Base-by-base conservation (phyloP, 1,140 invertebrate species). In the Eupristina koningsbergeri region DNA sequence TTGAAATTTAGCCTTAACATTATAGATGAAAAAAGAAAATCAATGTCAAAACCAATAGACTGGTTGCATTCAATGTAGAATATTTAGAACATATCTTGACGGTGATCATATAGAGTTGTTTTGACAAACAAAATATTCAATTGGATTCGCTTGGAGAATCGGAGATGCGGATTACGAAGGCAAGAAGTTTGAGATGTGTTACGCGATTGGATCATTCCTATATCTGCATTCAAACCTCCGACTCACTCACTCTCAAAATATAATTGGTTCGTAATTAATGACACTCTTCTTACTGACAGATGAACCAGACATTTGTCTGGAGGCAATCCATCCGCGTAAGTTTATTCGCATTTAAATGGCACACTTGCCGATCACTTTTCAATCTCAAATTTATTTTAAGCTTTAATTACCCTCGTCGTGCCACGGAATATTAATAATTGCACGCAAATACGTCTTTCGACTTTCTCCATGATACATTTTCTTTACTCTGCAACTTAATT, bases 201-300 rank as follows among this genome's bases (percentile, higher is more conserved):
- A 80, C 77, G 63, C 77, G 77, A 80, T 80, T 67, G 36, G 26
- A 17, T 31, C 15, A 13, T 63, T 11, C 78, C 45, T 47, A n/a
- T 39, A 47, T 34, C 45, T 29, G 69, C 67, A n/a, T n/a, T 47
- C 39, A 63, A 29, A 75, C 13, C 69, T 50, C 22, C 39, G 31
- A 11, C n/a, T n/a, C n/a, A 29, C 29, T 31, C 22, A 19, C 31
- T 31, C 85, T 84, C 85, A 86, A 88, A 89, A 89, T 88, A 89
- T 90, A 90, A 89, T 90, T 89, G 88, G 86, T 47, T 80, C 83
- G 88, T 89, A 90, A 90, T 90, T 90, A 90, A 90, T 90, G 89
- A 88, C 85, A 89, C 81, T 75, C 78, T 64, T 81, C 85, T 85
- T 88, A 89, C 87, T 88, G 89, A 90, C 88, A 88, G 86, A 85